Base-by-base conservation (phyloP, 53 echinoderm and acorn worm species). In the Zoroaster sp. region DNA sequence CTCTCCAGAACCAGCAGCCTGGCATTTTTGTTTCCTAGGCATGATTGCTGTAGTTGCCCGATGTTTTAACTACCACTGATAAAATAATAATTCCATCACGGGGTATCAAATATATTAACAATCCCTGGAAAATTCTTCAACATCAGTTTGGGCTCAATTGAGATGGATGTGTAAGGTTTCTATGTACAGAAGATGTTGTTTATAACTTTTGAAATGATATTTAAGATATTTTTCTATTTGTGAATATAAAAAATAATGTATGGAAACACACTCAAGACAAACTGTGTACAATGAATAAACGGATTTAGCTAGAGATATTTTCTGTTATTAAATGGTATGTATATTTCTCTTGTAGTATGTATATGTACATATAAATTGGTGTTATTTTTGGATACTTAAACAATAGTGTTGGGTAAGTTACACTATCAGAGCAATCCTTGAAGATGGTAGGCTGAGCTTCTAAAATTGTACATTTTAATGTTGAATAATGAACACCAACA, bases 191-290 rank as follows among this genome's bases (percentile, higher is more conserved):
- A 12, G 20, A 32, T 66, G 41, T 38, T 85, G 71, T 85, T 85
- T 36, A 85, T 85, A 85, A 35, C 85, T 66, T 59, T 85, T 85
- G 49, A 85, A 70, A 85, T 71, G 70, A 66, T 42, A 81, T 76
- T 76, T 36, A 85, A 85, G 71, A 85, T 85, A 85, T 85, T 85
- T 85, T 85, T 85, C 70, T 85, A 77, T 53, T 77, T 77, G 77
- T 77, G 77, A 77, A 77, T 77, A 77, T 77, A 17, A 49, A 51
- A 68, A 41, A 32, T 12, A 81, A 2, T 39, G 43, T 35, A 44
- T 81, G 81, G 81, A 66, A 66, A 81, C 42, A 66, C 66, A 59
- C 63, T 59, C 63, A 8, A 59, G 43, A 40, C 43, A n/a, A 25
- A 18, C 35, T 63, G 8, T 78, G 41, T 52, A 66, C 18, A 54